These are phyloP conservation scores for Catamblyrhynchus diadema DNA, from an alignment of 2,797 vertebrate species.

Conservation along the genomic window DNA sequence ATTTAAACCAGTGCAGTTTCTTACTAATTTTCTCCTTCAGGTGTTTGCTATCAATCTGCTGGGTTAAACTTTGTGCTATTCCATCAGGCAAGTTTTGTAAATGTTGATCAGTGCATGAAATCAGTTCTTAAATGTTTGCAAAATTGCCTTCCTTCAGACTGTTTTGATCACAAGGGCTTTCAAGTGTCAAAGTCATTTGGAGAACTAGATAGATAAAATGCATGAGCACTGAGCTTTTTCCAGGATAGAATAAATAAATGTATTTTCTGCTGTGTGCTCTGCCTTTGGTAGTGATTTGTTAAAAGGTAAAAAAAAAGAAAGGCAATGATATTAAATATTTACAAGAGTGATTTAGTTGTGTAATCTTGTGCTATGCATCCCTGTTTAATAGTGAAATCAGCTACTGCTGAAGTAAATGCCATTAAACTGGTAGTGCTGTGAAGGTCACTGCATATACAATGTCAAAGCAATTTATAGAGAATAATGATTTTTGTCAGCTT, in stretches of 20 bases:
- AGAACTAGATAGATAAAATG: constrained; percentile 77
- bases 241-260: constrained; percentile 77
- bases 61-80: constrained; percentile 59
- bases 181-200: constrained; percentile 79
- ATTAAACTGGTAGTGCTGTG: constrained; percentile 67
- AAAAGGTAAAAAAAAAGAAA: constrained; percentile 69
- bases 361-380: constrained; percentile 70
- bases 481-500: constrained; percentile 72
- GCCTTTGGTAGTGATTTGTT: constrained; percentile 76
- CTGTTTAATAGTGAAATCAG: constrained; percentile 76
- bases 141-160: constrained; percentile 74
- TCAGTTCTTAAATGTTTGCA: constrained; percentile 73
- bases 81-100: constrained; percentile 57
- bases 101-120: constrained; percentile 72
- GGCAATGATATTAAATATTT: constrained; percentile 80
- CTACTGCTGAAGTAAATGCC: constrained; percentile 72
- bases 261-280: constrained; percentile 74
- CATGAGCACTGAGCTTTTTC: constrained; percentile 72
- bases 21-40: constrained; percentile 57
- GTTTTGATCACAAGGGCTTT: constrained; percentile 77
- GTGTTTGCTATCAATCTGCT: constrained; percentile 28
- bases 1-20: constrained; percentile 36
- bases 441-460: constrained; percentile 74
- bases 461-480: constrained; percentile 73
- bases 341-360: constrained; percentile 78